These are phyloP conservation scores for Eolophus roseicapilla DNA, from an alignment of 2,113 vertebrate genomes.

Conservation along the genomic window DNA sequence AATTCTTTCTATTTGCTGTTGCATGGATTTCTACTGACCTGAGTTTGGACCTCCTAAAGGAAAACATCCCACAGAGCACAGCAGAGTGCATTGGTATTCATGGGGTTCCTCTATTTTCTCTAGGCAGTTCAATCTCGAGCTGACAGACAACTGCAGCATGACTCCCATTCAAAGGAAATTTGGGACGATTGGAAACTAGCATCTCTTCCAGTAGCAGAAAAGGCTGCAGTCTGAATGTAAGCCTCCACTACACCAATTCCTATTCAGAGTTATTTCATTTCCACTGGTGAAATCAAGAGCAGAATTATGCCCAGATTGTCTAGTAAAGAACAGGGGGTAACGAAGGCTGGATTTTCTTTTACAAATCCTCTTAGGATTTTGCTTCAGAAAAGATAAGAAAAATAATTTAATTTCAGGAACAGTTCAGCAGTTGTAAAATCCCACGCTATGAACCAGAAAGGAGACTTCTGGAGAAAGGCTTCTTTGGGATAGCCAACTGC, in stretches of 20 bases:
- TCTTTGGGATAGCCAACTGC: not conserved
- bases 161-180: not conserved
- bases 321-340: conserved; percentile 18
- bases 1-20: not conserved
- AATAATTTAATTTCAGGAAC: conserved; percentile 53
- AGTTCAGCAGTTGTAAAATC: conserved; percentile 20
- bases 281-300: conserved; percentile 18
- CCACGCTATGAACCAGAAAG: not conserved
- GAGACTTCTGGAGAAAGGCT: not conserved
- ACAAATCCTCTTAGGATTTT: conserved; percentile 43
- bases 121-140: not conserved
- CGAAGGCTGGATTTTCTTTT: conserved; percentile 34
- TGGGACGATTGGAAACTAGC: accelerated
- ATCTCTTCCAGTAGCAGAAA: not conserved
- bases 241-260: not conserved
- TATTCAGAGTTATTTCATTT: conserved; percentile 15
- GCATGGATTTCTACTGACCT: not conserved
- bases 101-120: not conserved
- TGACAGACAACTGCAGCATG: not conserved
- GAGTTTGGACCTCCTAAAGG: not conserved
- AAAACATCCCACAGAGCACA: not conserved
- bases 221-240: not conserved
- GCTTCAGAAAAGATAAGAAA: conserved; percentile 36
- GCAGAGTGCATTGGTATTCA: not conserved
- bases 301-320: conserved; percentile 21